Percentiles rank a stretch among this genome's conserved stretches.
Evolutionary conservation across 2,888 invertebrate species (phyloP).

Genomic region (Abrostola triplasia): DNA sequence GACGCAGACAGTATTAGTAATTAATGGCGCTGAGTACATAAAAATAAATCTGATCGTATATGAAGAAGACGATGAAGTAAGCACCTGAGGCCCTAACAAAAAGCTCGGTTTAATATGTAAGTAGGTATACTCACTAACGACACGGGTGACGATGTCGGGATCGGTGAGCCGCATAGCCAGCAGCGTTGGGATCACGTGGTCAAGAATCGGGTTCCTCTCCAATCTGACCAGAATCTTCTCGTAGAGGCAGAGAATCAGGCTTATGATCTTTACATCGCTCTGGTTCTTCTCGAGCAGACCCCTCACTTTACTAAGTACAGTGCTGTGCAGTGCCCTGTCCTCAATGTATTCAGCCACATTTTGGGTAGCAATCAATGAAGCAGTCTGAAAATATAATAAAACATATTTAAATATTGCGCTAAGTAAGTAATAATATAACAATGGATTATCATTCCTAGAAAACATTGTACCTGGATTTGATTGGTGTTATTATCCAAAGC

Average conservation of each 20-base stretch:
- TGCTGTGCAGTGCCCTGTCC: slow-evolving; percentile 93
- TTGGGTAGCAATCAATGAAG: slow-evolving; percentile 95
- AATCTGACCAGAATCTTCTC: slow-evolving; percentile 95
- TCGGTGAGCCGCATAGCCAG: slow-evolving; percentile 95
- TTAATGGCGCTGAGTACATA: not conserved
- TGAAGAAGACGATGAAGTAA: no score
- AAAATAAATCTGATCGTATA: no score
- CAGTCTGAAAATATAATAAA: slow-evolving; percentile 89
- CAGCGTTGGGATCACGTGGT: slow-evolving; percentile 96
- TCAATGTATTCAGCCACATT: slow-evolving; percentile 95
- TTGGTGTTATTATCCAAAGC: slow-evolving; percentile 96
- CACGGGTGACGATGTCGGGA: slow-evolving; percentile 95
- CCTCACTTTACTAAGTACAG: slow-evolving; percentile 95
- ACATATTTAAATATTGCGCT: not conserved
- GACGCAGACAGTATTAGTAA: not conserved
- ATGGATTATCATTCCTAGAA: not conserved
- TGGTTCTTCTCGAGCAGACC: slow-evolving; percentile 93
- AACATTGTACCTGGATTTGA: slow-evolving; percentile 93
- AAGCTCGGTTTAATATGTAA: not conserved
- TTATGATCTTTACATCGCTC: slow-evolving; percentile 93
- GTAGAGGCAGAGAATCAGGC: slow-evolving; percentile 93
- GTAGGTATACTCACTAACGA: slow-evolving; percentile 94
- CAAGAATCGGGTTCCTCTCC: slow-evolving; percentile 95
- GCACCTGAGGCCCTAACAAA: not conserved
- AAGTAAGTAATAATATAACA: not conserved